Percentiles rank a stretch among this genome's conserved stretches.
phyloP scores from a whole-genome alignment of 2,113 vertebrate species.

The Piprites chloris region DNA sequence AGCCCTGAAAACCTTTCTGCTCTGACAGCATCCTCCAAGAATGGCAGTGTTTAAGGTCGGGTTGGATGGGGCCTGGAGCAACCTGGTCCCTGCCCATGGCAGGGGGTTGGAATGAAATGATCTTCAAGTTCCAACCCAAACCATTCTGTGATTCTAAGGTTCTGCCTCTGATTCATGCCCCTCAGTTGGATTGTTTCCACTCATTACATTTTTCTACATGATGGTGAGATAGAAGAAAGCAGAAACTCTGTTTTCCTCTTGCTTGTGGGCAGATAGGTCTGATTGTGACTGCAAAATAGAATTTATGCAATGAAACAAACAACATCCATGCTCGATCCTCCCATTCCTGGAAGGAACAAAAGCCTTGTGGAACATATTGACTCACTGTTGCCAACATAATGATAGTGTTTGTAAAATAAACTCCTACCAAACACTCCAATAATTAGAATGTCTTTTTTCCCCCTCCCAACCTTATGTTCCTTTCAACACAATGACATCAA shows the following conservation, averaged over 20 bases:
- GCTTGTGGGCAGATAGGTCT: not conserved
- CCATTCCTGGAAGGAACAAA: conserved; percentile 44
- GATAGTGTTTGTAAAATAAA: conserved; percentile 53
- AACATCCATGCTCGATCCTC: not conserved
- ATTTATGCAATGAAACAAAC: not conserved
- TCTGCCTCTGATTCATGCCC: accelerated
- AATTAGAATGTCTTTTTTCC: conserved; percentile 37
- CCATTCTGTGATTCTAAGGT: too few species aligned
- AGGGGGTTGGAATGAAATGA: not conserved
- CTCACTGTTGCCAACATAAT: conserved; percentile 57
- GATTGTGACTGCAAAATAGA: not conserved
- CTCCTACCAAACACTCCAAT: conserved; percentile 21
- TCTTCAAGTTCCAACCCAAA: not conserved
- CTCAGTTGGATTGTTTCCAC: not conserved
- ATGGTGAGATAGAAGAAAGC: not conserved
- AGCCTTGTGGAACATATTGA: conserved; percentile 16
- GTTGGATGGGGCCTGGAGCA: not conserved
- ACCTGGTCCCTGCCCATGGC: too few species aligned
- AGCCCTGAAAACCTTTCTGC: not conserved
- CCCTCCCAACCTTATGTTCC: conserved; percentile 51
- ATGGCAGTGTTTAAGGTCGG: not conserved
- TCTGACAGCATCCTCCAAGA: not conserved
- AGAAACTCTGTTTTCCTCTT: accelerated
- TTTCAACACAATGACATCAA: conserved; percentile 37
- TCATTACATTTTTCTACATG: not conserved